Evolutionary conservation across 1,140 invertebrate species (phyloP).

Genomic region (Trichonephila clavipes): DNA sequence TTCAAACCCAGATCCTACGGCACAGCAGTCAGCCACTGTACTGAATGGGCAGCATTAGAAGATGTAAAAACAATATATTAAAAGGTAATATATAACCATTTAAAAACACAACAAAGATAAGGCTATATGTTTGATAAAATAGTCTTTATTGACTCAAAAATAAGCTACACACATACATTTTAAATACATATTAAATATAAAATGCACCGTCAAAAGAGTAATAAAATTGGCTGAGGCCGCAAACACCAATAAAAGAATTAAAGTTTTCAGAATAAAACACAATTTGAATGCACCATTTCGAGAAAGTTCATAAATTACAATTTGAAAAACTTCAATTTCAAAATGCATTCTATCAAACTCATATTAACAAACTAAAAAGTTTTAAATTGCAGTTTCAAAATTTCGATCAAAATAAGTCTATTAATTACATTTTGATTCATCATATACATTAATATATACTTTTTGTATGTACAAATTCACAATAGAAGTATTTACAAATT

Average conservation of each 20-base stretch:
- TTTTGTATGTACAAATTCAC: not conserved
- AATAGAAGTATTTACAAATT: conserved; percentile 8
- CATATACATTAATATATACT: not conserved
- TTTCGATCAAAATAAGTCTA: not conserved
- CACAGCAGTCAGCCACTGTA: too few relatives aligned
- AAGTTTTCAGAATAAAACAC: conserved; percentile 6
- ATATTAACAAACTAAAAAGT: too few relatives aligned
- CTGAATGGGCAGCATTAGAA: too few relatives aligned
- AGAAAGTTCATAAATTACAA: too few relatives aligned
- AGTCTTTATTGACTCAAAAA: conserved; percentile 52
- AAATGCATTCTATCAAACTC: too few relatives aligned
- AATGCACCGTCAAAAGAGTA: conserved; percentile 48
- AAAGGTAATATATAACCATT: too few relatives aligned
- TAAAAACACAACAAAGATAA: not conserved
- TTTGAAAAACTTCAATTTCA: too few relatives aligned
- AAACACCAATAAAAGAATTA: conserved; percentile 20
- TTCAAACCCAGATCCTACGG: too few relatives aligned
- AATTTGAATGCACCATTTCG: not conserved
- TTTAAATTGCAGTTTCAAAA: not conserved
- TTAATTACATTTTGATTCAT: not conserved
- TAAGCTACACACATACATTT: conserved; percentile 29
- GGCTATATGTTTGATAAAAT: not conserved
- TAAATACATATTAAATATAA: conserved; percentile 39
- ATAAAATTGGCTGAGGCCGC: not conserved
- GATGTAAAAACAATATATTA: too few relatives aligned